These are phyloP conservation scores for Huso huso DNA, from an alignment of 2,797 vertebrate genomes.

Conservation along the genomic window DNA sequence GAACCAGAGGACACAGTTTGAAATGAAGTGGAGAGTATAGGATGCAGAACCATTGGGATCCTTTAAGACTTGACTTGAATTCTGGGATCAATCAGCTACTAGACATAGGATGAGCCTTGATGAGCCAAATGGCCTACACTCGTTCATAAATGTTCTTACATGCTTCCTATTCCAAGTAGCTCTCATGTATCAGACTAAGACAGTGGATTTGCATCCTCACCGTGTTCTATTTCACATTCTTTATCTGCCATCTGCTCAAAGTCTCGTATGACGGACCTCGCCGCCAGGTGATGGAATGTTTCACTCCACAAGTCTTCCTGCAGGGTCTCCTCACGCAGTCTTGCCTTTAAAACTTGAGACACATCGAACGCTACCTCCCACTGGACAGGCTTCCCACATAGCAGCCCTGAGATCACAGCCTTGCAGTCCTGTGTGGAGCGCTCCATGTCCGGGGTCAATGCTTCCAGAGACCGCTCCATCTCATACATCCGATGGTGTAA, in stretches of 20 bases:
- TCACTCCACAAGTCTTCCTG: conserved; percentile 80
- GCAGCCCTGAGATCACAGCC: conserved; percentile 76
- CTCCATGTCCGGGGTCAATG: conserved; percentile 28
- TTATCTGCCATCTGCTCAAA: conserved; percentile 81
- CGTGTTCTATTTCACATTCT: conserved; percentile 81
- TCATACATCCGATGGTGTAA: conserved; percentile 68
- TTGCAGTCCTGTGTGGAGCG: conserved; percentile 55
- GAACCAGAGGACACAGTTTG: too few species aligned
- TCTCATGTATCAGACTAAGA: too few species aligned
- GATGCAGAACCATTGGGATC: too few species aligned
- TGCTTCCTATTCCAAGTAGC: too few species aligned
- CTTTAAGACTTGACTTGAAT: too few species aligned
- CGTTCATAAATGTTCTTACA: too few species aligned
- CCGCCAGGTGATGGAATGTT: conserved; percentile 90
- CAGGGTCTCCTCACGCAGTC: conserved; percentile 53
- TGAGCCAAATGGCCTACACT: too few species aligned
- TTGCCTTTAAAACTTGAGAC: conserved; percentile 58
- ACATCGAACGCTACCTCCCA: conserved; percentile 91
- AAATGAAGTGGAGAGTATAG: too few species aligned
- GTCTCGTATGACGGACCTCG: conserved; percentile 79
- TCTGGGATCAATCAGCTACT: too few species aligned
- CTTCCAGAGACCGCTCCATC: conserved; percentile 63
- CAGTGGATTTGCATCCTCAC: conserved; percentile 43
- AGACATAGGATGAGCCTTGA: too few species aligned
- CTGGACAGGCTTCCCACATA: conserved; percentile 59